Conservation (phyloP, 1,140 invertebrate genomes). For the Zophobas atratus region DNA sequence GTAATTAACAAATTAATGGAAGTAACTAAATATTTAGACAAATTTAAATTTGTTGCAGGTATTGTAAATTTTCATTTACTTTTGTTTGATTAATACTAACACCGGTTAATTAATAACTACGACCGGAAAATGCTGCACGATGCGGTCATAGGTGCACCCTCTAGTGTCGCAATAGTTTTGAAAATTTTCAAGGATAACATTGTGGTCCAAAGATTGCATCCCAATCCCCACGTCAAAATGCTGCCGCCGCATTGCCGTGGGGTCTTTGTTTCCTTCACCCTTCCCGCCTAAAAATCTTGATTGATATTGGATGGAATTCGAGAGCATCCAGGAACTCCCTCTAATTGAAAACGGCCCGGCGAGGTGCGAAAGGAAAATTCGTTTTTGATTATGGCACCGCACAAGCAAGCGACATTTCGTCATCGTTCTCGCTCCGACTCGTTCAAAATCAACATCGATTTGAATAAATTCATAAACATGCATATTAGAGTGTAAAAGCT, state of each 20-base stretch:
- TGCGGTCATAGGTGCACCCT: too few relatives aligned
- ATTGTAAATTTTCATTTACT: too few relatives aligned
- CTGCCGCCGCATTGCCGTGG: neutral
- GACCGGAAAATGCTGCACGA: too few relatives aligned
- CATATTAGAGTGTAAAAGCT: conserved; percentile 19
- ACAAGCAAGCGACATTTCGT: neutral
- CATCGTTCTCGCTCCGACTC: neutral
- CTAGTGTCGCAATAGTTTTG: too few relatives aligned
- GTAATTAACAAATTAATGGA: too few relatives aligned
- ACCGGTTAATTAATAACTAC: too few relatives aligned
- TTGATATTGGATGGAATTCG: conserved; percentile 8
- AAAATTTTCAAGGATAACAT: too few relatives aligned
- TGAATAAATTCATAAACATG: conserved; percentile 17
- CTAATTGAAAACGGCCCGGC: neutral
- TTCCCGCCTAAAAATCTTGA: conserved; percentile 5
- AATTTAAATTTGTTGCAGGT: too few relatives aligned
- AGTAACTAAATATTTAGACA: too few relatives aligned
- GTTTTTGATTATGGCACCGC: conserved; percentile 6
- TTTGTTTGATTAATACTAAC: too few relatives aligned
- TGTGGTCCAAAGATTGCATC: neutral
- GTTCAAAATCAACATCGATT: conserved; percentile 8
- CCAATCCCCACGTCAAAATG: neutral
- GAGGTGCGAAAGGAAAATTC: conserved; percentile 9
- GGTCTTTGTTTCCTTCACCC: neutral
- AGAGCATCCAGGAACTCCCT: neutral